phyloP scores from a whole-genome alignment of 2,797 vertebrate species.

The Typhlichthys subterraneus region DNA sequence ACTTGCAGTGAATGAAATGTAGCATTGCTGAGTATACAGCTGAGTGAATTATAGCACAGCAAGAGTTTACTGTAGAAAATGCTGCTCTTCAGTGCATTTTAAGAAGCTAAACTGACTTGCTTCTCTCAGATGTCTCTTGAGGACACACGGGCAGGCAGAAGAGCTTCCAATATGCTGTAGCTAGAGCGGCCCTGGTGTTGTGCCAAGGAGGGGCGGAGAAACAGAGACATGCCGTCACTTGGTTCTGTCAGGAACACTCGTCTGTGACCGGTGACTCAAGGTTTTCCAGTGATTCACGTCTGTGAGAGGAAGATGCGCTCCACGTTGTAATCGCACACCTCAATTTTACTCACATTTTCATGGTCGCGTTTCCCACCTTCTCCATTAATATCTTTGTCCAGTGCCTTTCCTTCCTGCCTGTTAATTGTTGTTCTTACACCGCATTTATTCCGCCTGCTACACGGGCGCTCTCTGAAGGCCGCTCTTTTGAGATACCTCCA shows the following conservation, averaged over 20 bases:
- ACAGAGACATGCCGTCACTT: constrained; percentile 78
- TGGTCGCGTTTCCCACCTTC: constrained; percentile 49
- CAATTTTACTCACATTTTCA: constrained; percentile 31
- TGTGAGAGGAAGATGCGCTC: constrained; percentile 40
- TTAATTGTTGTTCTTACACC: constrained; percentile 56
- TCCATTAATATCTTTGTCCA: constrained; percentile 58
- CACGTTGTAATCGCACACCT: constrained; percentile 36
- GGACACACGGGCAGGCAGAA: too few relatives aligned
- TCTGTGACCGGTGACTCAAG: constrained; percentile 73
- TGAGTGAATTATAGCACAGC: too few relatives aligned
- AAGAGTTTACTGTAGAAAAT: too few relatives aligned
- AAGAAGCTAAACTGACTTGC: too few relatives aligned
- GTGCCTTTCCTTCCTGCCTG: constrained; percentile 61
- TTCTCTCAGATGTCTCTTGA: too few relatives aligned
- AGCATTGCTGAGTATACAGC: too few relatives aligned
- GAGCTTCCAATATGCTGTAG: too few relatives aligned
- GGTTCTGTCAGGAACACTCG: constrained; percentile 58
- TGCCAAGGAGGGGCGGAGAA: constrained; percentile 17
- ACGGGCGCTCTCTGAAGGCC: constrained; percentile 46
- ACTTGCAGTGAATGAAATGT: too few relatives aligned
- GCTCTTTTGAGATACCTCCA: constrained; percentile 63
- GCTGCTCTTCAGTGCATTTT: too few relatives aligned
- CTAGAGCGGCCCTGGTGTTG: too few relatives aligned
- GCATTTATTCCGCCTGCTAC: constrained; percentile 48
- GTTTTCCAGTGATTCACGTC: constrained; percentile 75